Conservation (phyloP, 2,888 invertebrate species). For the Tethea ocularis region DNA sequence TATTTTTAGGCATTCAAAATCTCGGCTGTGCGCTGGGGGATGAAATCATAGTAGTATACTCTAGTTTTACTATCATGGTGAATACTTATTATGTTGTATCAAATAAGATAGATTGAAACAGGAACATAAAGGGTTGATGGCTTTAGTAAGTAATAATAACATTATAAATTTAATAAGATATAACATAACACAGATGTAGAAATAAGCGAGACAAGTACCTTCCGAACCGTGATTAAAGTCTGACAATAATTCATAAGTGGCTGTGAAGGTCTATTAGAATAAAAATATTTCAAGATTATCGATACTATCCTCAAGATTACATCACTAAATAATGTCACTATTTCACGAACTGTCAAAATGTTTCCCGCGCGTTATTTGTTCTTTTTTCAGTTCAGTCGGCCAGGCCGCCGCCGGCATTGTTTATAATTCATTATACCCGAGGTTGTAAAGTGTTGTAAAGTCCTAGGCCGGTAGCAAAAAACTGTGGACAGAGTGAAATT, state of each 20-base stretch:
- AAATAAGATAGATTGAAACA: no score
- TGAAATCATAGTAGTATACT: no score
- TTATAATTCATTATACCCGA: slow-evolving; percentile 50
- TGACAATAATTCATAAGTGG: no score
- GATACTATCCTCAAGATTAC: not conserved
- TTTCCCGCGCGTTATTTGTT: slow-evolving; percentile 61
- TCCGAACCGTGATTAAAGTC: no score
- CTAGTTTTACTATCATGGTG: no score
- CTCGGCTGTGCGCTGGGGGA: no score
- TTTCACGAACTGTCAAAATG: slow-evolving; percentile 69
- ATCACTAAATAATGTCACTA: slow-evolving; percentile 3
- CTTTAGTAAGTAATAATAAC: no score
- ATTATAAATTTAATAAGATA: no score
- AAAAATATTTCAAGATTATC: not conserved
- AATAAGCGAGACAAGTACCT: not conserved
- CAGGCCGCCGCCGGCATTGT: slow-evolving; percentile 40
- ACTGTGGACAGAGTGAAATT: slow-evolving; percentile 56
- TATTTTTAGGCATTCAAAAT: no score
- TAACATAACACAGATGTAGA: not conserved
- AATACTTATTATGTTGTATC: no score
- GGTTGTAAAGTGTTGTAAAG: slow-evolving; percentile 43
- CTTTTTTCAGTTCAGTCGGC: slow-evolving; percentile 31
- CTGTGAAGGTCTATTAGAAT: no score
- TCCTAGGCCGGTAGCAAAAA: slow-evolving; percentile 36
- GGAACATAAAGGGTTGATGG: no score